phyloP scores from a whole-genome alignment of 2,113 vertebrate genomes.

The Rana temporaria region DNA sequence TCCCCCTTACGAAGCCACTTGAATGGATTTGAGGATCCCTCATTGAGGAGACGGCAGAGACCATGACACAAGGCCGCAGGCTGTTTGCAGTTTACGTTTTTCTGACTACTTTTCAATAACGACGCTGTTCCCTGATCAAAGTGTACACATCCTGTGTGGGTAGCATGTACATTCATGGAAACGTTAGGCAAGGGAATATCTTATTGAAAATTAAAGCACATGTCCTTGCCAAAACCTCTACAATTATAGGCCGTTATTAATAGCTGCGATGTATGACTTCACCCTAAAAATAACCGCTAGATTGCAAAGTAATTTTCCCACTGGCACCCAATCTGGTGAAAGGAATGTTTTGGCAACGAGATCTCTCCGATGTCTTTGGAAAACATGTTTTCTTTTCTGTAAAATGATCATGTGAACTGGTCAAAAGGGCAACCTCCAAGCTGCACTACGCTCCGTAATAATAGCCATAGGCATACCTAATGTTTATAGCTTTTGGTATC shows the following conservation, averaged over 20 bases:
- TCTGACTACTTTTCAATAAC: neutral
- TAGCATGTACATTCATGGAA: conserved; percentile 9
- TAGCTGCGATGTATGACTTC: conserved; percentile 20
- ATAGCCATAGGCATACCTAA: neutral
- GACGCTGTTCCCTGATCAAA: conserved; percentile 14
- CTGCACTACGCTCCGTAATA: neutral
- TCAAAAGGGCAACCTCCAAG: neutral
- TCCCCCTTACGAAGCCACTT: neutral
- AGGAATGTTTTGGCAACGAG: conserved; percentile 10
- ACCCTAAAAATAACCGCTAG: conserved; percentile 33
- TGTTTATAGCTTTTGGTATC: no score
- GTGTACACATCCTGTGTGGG: neutral
- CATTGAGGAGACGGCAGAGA: neutral
- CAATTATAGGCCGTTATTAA: conserved; percentile 39
- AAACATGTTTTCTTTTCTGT: conserved; percentile 1
- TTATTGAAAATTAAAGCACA: conserved; percentile 4
- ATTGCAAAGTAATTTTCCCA: conserved; percentile 40
- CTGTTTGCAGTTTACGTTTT: conserved; percentile 7
- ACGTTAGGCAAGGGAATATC: neutral
- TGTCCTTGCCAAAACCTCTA: conserved; percentile 15
- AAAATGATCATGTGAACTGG: conserved; percentile 16
- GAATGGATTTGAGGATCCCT: neutral
- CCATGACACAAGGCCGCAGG: neutral
- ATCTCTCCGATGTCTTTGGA: neutral
- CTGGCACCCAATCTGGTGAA: conserved; percentile 28